Evolutionary conservation across 2,113 vertebrate genomes (phyloP), one percentile per base, ranked within the genome.

Genomic region (Acanthisitta chloris): DNA sequence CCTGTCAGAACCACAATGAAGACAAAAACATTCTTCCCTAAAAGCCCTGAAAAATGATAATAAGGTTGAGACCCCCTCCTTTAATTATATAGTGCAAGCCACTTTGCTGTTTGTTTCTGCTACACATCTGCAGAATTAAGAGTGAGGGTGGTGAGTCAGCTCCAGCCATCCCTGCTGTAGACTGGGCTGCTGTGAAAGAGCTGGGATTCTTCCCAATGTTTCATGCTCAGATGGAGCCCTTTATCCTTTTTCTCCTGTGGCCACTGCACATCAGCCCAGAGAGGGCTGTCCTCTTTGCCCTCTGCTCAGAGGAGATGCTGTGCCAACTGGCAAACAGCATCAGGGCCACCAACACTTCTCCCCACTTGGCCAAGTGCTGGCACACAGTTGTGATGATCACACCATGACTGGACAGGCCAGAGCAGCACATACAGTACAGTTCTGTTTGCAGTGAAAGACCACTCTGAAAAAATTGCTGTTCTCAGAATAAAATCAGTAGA

Each of bases 371-470:
- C 38, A 40, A 11, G 25, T 48, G 67, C 65, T 91, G 81, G 71
- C 88, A 86, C 31, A 45, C 58, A 16, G 34, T 45, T 12, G 57
- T 28, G 80, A 64, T 81, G 46, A 31, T 46, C 20, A 8, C 42
- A 62, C 57, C 19, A 1, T 15, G 71, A 66, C 57, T 42, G 94
- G 83, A 12, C 55, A 26, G 52, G 42, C 70, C 80, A 42, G 43
- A 73, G 64, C 55, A 70, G 62, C 80, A 66, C 31, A 43, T 7
- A 85, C 40, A 86, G 43, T 7, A 17, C 20, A 3, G 46, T 28
- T 88, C 64, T 90, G 88, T 86, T 24, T 76, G 81, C 64, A 57
- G n/a, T 42, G 54, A 85, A 79, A 89, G 54, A 23, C 76, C 78
- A 78, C 6, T 1, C 65, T 15, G 55, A 74, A 46, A 79, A 76